These are phyloP conservation scores for Phaedon cochleariae DNA, from an alignment of 2,888 invertebrate genomes.

Conservation along the genomic window DNA sequence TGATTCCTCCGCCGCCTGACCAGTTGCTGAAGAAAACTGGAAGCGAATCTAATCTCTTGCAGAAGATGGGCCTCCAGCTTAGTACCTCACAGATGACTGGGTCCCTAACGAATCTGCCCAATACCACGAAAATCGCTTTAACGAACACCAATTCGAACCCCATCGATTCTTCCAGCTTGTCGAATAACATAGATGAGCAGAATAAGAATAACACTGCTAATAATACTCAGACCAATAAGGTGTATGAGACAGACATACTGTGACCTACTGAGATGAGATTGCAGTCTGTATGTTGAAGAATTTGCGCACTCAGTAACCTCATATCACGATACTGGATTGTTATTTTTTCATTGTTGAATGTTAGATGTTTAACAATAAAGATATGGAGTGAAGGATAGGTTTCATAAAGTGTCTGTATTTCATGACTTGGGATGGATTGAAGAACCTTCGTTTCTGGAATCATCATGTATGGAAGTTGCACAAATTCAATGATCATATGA, in stretches of 20 bases:
- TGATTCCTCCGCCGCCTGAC: slow-evolving; percentile 71
- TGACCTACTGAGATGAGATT: slow-evolving; percentile 66
- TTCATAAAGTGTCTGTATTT: neutral
- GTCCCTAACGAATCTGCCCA: slow-evolving; percentile 69
- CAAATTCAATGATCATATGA: no score
- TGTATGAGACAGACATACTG: slow-evolving; percentile 94
- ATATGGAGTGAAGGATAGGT: neutral
- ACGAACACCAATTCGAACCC: slow-evolving; percentile 48
- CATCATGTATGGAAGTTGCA: no score
- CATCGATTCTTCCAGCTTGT: slow-evolving; percentile 53
- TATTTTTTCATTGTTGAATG: slow-evolving; percentile 50
- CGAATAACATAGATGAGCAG: slow-evolving; percentile 50
- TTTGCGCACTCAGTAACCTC: slow-evolving; percentile 40
- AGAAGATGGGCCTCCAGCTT: slow-evolving; percentile 81
- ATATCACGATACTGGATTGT: slow-evolving; percentile 53
- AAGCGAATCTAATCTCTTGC: slow-evolving; percentile 85
- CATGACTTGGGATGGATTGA: no score
- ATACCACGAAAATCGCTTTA: slow-evolving; percentile 45
- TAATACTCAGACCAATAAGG: slow-evolving; percentile 72
- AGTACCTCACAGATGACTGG: slow-evolving; percentile 67
- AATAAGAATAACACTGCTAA: slow-evolving; percentile 38
- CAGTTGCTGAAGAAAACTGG: slow-evolving; percentile 81
- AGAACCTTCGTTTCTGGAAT: no score
- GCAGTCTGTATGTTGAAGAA: slow-evolving; percentile 50
- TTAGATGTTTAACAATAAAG: slow-evolving; percentile 45